A percentile compares a stretch with the other conserved stretches of the same genome.
These are phyloP conservation scores for Euphydryas editha DNA, from an alignment of 2,888 invertebrate genomes.

Conservation along the genomic window DNA sequence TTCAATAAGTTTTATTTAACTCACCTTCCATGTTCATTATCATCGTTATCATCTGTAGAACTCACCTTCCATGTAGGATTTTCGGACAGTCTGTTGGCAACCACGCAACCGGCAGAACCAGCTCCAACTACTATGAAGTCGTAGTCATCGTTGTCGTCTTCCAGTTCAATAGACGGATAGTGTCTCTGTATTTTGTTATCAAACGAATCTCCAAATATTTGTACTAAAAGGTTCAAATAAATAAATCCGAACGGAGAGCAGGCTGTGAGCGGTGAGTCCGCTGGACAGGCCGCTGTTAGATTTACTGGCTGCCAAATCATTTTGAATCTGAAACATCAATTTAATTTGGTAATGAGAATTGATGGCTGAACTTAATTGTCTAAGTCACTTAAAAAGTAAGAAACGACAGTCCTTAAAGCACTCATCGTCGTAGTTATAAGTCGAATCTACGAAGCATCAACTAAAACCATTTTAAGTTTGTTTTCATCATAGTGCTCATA, in stretches of 20 bases:
- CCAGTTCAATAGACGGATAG: neutral
- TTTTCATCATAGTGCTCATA: no score
- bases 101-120: neutral
- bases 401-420: no score
- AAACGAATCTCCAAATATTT: neutral
- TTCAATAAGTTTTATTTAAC: no score
- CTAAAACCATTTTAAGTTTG: no score
- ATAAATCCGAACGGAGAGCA: neutral
- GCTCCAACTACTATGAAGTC: no score
- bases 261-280: neutral
- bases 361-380: no score
- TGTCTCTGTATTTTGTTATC: conserved; percentile 35
- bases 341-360: no score
- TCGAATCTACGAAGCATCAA: no score
- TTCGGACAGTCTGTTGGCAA: conserved; percentile 59
- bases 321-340: neutral
- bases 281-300: neutral
- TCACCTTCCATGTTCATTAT: no score
- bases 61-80: conserved; percentile 51
- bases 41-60: neutral
- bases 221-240: neutral
- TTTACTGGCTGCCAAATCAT: neutral
- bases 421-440: no score
- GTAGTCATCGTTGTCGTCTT: neutral
- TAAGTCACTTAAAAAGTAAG: no score